Evolutionary conservation across 2,888 invertebrate species (phyloP).

Genomic region (Pyralis farinalis): DNA sequence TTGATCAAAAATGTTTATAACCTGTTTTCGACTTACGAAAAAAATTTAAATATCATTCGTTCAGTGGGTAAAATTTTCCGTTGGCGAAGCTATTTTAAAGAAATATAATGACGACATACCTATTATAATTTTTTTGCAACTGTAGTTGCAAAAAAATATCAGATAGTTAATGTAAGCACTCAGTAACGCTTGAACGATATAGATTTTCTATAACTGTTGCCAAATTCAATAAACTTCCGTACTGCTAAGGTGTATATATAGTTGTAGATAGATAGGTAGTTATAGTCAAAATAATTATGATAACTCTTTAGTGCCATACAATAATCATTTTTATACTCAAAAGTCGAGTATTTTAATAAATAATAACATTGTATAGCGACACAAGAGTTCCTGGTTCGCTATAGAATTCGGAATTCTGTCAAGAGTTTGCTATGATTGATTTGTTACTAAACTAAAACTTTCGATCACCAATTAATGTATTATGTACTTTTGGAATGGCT

Average conservation of each 20-base stretch:
- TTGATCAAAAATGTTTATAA: neutral
- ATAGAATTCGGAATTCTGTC: constrained; percentile 4
- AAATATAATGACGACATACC: too few species aligned
- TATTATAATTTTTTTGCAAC: too few species aligned
- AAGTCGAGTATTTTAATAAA: constrained; percentile 33
- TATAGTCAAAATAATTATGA: constrained; percentile 42
- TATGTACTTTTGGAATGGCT: too few species aligned
- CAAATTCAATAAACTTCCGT: constrained; percentile 50
- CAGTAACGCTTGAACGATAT: constrained; percentile 12
- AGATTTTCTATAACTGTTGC: constrained; percentile 40
- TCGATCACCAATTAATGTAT: too few species aligned
- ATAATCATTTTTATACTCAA: constrained; percentile 58
- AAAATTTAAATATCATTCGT: constrained; percentile 1
- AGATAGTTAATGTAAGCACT: constrained; percentile 9
- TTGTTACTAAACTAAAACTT: too few species aligned
- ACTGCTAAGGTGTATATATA: constrained; percentile 56
- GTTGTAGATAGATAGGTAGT: constrained; percentile 60
- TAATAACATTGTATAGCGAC: neutral
- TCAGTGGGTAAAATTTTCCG: neutral
- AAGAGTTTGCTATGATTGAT: constrained; percentile 10
- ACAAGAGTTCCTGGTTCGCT: too few species aligned
- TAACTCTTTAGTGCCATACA: constrained; percentile 49
- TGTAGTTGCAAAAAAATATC: constrained; percentile 3
- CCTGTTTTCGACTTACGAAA: neutral
- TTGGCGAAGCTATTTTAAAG: neutral